Evolutionary conservation across 1,140 invertebrate genomes (phyloP).

Genomic region (Cotesia typhae): DNA sequence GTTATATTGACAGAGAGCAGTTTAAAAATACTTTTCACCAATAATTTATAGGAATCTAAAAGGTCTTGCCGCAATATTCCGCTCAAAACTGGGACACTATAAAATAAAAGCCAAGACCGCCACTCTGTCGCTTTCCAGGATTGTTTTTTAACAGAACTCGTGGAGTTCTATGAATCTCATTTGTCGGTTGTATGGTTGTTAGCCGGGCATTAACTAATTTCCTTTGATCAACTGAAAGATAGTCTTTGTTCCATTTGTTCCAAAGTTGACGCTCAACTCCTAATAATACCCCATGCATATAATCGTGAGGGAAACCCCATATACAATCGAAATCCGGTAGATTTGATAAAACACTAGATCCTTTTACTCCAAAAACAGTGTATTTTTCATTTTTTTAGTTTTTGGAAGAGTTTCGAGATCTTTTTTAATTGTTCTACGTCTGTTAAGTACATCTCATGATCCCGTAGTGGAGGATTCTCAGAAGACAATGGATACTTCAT

Average conservation of each 20-base stretch:
- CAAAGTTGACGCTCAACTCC: constrained; percentile 32
- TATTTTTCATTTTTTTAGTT: constrained; percentile 20
- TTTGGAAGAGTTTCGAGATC: not conserved
- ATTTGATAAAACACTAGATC: constrained; percentile 17
- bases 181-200: constrained; percentile 29
- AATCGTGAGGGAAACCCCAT: constrained; percentile 32
- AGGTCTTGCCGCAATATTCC: constrained; percentile 29
- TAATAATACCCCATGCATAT: constrained; percentile 33
- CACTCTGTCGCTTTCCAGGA: constrained; percentile 42
- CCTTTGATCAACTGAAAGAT: constrained; percentile 27
- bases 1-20: constrained; percentile 28
- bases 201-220: constrained; percentile 35
- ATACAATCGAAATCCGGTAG: constrained; percentile 28
- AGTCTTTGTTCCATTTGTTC: constrained; percentile 15
- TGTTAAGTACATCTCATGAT: no score
- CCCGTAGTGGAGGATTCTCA: no score
- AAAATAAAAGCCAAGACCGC: constrained; percentile 36
- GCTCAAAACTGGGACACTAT: constrained; percentile 38
- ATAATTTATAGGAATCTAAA: constrained; percentile 32
- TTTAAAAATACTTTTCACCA: constrained; percentile 34
- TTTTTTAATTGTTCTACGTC: not conserved
- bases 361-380: constrained; percentile 9
- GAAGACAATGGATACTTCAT: no score
- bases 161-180: constrained; percentile 29
- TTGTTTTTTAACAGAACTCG: constrained; percentile 31